Conservation (phyloP, 2,113 vertebrate species). For the Thryonomys swinderianus region DNA sequence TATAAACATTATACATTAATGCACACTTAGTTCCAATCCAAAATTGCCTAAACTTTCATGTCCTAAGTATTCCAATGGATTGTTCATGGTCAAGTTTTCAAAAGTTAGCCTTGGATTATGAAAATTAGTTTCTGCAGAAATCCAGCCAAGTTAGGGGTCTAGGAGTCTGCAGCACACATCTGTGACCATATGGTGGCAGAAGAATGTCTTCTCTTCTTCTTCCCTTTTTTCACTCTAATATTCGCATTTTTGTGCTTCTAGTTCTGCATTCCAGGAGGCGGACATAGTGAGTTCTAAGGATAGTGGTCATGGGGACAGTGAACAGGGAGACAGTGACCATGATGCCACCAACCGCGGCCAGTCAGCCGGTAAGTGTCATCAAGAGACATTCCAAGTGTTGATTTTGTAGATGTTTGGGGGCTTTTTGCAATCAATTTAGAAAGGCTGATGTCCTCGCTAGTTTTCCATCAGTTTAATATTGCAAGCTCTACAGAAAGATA, state of each 20-base stretch:
- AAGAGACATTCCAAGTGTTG: slow-evolving; percentile 77
- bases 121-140: slow-evolving; percentile 62
- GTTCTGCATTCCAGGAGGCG: slow-evolving; percentile 98
- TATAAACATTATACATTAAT: background rate
- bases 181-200: slow-evolving; percentile 90
- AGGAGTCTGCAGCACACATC: slow-evolving; percentile 84
- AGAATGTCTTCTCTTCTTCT: slow-evolving; percentile 87
- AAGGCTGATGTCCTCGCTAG: background rate
- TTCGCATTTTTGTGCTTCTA: slow-evolving; percentile 83
- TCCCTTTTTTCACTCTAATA: slow-evolving; percentile 83
- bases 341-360: slow-evolving; percentile 98
- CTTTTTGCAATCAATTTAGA: slow-evolving; percentile 45
- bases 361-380: slow-evolving; percentile 93
- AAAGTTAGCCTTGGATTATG: background rate
- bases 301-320: slow-evolving; percentile 99
- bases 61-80: background rate
- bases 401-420: no score
- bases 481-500: background rate
- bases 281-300: slow-evolving; percentile 99
- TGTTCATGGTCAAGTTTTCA: background rate
- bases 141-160: background rate
- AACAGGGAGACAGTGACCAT: slow-evolving; percentile 99
- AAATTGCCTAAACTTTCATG: background rate
- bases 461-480: background rate
- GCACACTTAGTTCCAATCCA: background rate